Evolutionary conservation across 2,797 vertebrate genomes (phyloP).

Genomic region (Meriones psammophilus): DNA sequence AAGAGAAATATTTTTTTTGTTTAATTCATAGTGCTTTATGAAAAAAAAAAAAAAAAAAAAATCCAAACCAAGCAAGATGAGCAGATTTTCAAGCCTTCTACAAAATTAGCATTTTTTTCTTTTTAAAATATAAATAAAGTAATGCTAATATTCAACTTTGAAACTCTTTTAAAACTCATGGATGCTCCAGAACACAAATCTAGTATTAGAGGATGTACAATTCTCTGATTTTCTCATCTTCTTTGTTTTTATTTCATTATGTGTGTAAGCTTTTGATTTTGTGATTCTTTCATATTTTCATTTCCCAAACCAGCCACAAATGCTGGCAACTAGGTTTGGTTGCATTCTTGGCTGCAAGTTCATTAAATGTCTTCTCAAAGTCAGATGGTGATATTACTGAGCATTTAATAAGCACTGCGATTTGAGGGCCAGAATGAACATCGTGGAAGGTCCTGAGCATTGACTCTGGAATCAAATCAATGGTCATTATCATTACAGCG

Average conservation of each 20-base stretch:
- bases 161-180: neutral
- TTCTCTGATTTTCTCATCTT: neutral
- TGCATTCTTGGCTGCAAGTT: neutral
- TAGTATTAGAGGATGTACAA: neutral
- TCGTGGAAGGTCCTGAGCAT: no score
- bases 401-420: neutral
- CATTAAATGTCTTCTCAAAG: neutral
- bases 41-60: neutral
- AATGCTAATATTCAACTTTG: neutral
- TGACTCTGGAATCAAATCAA: neutral
- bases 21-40: neutral
- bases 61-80: neutral
- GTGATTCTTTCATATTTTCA: neutral
- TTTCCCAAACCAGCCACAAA: neutral
- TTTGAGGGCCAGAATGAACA: neutral
- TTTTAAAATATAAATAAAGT: neutral
- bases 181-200: neutral
- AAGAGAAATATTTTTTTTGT: neutral
- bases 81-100: neutral
- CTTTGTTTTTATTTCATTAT: neutral
- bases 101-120: no score
- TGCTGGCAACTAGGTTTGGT: neutral
- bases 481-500: neutral
- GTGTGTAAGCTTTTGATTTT: neutral
- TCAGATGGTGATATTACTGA: neutral